Evolutionary conservation across 1,140 invertebrate species (phyloP).

Genomic region (Brachionus asplanchnoidis): DNA sequence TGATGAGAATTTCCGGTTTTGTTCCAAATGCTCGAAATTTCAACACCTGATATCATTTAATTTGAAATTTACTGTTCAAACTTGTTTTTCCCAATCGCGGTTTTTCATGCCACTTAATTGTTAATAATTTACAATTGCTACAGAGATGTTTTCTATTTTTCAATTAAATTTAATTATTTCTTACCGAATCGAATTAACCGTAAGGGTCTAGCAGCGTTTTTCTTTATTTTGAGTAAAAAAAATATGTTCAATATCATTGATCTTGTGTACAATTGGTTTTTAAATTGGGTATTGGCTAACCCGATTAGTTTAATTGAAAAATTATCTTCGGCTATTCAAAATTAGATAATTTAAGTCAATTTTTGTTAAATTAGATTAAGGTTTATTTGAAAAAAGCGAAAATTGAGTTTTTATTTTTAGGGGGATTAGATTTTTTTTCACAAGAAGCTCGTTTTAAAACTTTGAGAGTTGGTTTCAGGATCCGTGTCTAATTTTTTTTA

Average conservation of each 20-base stretch:
- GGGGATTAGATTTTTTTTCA: background rate
- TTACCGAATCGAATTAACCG: background rate
- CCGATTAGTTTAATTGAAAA: background rate
- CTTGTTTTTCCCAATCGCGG: constrained; percentile 20
- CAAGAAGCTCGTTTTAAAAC: background rate
- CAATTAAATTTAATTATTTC: background rate
- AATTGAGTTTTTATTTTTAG: background rate
- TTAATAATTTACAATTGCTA: background rate
- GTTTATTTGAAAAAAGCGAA: background rate
- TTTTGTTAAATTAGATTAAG: background rate
- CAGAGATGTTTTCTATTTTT: background rate
- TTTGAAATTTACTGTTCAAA: background rate
- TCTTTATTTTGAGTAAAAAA: background rate
- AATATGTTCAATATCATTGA: background rate
- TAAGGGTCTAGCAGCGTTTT: background rate
- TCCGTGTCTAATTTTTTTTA: too few relatives aligned
- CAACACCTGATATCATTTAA: constrained; percentile 24
- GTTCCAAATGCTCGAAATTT: background rate
- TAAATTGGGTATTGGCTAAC: background rate
- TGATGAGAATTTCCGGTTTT: constrained; percentile 8
- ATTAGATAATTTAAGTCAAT: background rate
- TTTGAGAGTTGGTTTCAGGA: background rate
- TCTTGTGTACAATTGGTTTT: background rate
- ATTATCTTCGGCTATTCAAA: background rate
- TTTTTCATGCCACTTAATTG: constrained; percentile 28